Base-by-base conservation (phyloP, 35 echinoderm and acorn worm genomes). In the Apostichopus californicus region DNA sequence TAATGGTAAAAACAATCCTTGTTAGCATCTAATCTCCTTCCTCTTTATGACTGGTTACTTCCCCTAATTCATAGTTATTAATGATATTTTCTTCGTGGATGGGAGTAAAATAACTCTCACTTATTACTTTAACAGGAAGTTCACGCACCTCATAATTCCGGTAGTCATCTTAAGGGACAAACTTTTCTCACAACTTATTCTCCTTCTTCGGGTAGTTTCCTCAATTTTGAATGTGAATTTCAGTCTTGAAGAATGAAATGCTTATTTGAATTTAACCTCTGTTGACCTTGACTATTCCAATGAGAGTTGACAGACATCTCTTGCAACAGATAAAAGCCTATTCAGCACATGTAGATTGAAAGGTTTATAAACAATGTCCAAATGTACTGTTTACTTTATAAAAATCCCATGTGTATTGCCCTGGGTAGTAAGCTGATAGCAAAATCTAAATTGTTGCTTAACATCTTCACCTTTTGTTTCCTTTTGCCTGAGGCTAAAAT, bases 101-200 rank as follows among this genome's bases (percentile, higher is more conserved):
- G 0, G 0, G 77, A 79, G 17, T 79, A 79, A 79, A 79, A 18
- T 79, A 79, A 18, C 77, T 18, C 77, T 22, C 21, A 79, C 77
- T 79, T 79, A 22, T 21, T 79, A 14, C 21, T 79, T 23, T 79
- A 79, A 78, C 77, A 79, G 77, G 77, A 79, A 79, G 21, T 79
- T 22, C 34, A 46, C 2, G 2, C 34, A 46, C 34, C 34, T 46
- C 34, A 46, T 46, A 3, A 46, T 46, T 46, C 34, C 34, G 34
- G 34, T 46, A 46, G 34, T 46, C 3, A 46, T 46, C 34, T 46
- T 46, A 46, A 46, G 34, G 1, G 34, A 79, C 13, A 78, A 79
- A 14, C 77, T 18, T 22, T 79, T 79, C 21, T 46, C 77, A 79
- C 77, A 79, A 79, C 77, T 79, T 5, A 24, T 79, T 25, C 77